Conservation (phyloP, 2,113 vertebrate genomes). For the Trichechus manatus region DNA sequence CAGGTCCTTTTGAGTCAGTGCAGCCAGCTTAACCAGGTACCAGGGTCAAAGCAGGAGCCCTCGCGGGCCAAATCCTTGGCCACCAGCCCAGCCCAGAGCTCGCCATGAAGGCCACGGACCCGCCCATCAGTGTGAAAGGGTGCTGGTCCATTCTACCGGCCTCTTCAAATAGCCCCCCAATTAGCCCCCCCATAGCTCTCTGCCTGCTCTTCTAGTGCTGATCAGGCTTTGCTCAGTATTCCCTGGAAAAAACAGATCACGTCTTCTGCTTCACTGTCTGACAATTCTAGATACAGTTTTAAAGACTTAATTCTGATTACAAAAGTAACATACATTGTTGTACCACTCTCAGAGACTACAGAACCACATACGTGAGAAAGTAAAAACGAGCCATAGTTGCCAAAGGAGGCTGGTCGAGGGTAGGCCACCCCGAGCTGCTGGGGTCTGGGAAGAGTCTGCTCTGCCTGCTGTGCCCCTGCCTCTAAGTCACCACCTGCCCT, state of each 20-base stretch:
- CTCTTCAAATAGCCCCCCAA: not conserved
- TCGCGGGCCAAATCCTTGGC: not conserved
- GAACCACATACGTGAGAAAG: not conserved
- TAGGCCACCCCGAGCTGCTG: not conserved
- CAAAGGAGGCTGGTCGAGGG: not conserved
- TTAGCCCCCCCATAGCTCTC: not conserved
- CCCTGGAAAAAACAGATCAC: not conserved
- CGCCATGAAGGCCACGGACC: too few relatives aligned
- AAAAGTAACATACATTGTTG: not conserved
- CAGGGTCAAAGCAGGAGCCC: not conserved
- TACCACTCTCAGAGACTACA: not conserved
- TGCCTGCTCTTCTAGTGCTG: not conserved
- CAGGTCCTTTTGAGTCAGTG: not conserved
- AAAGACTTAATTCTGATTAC: not conserved
- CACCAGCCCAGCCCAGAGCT: not conserved
- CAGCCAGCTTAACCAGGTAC: not conserved
- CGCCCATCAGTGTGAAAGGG: not conserved
- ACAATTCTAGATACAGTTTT: not conserved
- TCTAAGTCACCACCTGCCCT: not conserved
- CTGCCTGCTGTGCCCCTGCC: not conserved
- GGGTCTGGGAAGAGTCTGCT: not conserved
- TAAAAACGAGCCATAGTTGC: not conserved
- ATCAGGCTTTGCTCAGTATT: not conserved
- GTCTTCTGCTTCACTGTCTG: not conserved
- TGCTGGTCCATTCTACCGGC: not conserved